Evolutionary conservation across 1,140 invertebrate genomes (phyloP).

Genomic region (Paramacrobiotus metropolitanus): DNA sequence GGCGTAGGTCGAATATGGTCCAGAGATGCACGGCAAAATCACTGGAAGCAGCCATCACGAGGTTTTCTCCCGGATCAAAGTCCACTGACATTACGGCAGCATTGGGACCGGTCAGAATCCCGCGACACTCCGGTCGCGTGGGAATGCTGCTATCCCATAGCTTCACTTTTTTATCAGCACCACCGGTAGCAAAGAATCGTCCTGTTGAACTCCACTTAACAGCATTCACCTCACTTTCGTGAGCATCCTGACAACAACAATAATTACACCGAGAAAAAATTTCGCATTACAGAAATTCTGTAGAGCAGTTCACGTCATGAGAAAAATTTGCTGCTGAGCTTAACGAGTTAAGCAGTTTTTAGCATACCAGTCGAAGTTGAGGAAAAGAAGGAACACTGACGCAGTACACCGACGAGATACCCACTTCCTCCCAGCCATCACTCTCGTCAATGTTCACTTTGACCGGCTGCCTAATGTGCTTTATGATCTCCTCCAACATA

Average conservation of each 20-base stretch:
- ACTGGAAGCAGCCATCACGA: slow-evolving; percentile 68
- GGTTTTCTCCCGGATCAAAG: slow-evolving; percentile 63
- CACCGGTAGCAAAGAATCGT: slow-evolving; percentile 61
- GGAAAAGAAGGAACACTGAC: neutral
- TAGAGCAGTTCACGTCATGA: too few species aligned
- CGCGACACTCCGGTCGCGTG: slow-evolving; percentile 42
- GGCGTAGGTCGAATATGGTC: slow-evolving; percentile 61
- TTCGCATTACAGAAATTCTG: too few species aligned
- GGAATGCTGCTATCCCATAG: slow-evolving; percentile 59
- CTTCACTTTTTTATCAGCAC: slow-evolving; percentile 81
- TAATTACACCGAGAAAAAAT: too few species aligned
- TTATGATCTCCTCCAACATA: slow-evolving; percentile 67
- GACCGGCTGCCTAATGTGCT: slow-evolving; percentile 50
- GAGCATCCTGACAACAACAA: slow-evolving; percentile 58
- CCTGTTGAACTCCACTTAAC: slow-evolving; percentile 71
- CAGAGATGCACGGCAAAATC: slow-evolving; percentile 84
- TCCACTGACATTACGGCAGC: slow-evolving; percentile 76
- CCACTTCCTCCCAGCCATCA: neutral
- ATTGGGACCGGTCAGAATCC: slow-evolving; percentile 63
- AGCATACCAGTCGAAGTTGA: slow-evolving; percentile 17
- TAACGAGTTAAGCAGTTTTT: too few species aligned
- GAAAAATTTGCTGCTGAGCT: too few species aligned
- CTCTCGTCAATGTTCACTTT: slow-evolving; percentile 18
- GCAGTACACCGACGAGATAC: neutral
- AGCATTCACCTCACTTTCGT: slow-evolving; percentile 82